Base-by-base conservation (phyloP, 2,797 vertebrate genomes). In the Neosilurus hyrtlii region DNA sequence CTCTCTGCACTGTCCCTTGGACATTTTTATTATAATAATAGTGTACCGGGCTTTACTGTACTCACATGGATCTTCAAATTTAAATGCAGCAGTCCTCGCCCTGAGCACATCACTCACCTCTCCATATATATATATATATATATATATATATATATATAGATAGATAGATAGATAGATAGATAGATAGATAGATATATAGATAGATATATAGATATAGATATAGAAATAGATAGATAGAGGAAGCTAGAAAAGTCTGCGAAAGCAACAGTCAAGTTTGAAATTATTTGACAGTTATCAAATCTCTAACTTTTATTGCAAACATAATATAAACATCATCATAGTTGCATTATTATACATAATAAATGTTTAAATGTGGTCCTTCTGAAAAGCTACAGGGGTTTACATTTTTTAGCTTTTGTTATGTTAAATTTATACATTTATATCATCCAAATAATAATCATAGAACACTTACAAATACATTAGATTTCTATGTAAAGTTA, bases 401-500 rank as follows among this genome's bases (percentile, higher is more conserved):
- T 37, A 59, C 0, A 0, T 71, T 71, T 43, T 56, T 73, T 71
- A n/a, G 20, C 35, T 62, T 76, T 15, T 5, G 18, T 62, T 30
- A 79, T 24, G 16, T 54, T 65, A 54, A 30, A 66, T 30, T 79
- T 12, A 65, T 61, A 22, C 1, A 61, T 61, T n/a, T 24, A 3
- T 18, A 43, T 76, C 3, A 76, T 76, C 30, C 37, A 20, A n/a
- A 61, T 76, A 43, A 43, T 22, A 59, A 52, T 51, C 15, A 26
- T 37, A 89, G 80, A 81, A 88, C 81, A 16, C 86, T 62, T 59
- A 73, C 52, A 80, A 79, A 79, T 12, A 80, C 83, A 74, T 80
- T 66, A 51, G 9, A 72, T 63, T 79, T 73, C 10, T 15, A 63
- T 30, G 26, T 18, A 56, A 56, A 56, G 16, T 43, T 84, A 63